Evolutionary conservation across 2,888 invertebrate genomes (phyloP).

Genomic region (Eumacrocentrus americanus): DNA sequence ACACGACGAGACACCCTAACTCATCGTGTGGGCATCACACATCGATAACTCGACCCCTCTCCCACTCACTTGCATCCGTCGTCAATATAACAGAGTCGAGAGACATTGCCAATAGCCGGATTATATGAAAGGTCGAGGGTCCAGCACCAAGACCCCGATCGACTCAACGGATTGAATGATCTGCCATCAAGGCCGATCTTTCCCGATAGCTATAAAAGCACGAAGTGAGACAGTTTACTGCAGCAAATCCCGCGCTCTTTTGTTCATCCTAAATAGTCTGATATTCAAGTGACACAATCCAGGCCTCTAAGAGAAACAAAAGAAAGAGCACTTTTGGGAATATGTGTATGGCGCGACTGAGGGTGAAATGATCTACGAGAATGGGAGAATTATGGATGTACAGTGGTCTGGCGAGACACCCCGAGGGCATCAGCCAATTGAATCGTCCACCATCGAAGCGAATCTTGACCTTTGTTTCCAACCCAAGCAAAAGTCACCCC

Average conservation of each 20-base stretch:
- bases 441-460: conserved; percentile 40
- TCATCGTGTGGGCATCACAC: no score
- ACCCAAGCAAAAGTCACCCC: not conserved
- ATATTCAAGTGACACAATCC: not conserved
- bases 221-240: not conserved
- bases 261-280: not conserved
- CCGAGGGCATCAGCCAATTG: conserved; percentile 45
- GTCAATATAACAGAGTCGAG: no score
- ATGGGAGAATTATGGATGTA: conserved; percentile 7
- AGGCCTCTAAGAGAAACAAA: not conserved
- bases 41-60: no score
- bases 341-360: not conserved
- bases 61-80: no score
- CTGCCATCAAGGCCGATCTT: conserved; percentile 43
- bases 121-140: conserved; percentile 41
- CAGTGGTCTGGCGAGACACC: not conserved
- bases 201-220: conserved; percentile 37
- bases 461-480: conserved; percentile 29
- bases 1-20: no score
- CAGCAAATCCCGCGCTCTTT: not conserved
- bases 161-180: conserved; percentile 54
- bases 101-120: conserved; percentile 31
- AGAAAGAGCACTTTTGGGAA: not conserved
- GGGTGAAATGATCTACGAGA: not conserved
- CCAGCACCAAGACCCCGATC: conserved; percentile 34